Percentiles rank a stretch among this genome's conserved stretches.
Evolutionary conservation across 2,113 vertebrate species (phyloP).

Genomic region (Paratilapia polleni): DNA sequence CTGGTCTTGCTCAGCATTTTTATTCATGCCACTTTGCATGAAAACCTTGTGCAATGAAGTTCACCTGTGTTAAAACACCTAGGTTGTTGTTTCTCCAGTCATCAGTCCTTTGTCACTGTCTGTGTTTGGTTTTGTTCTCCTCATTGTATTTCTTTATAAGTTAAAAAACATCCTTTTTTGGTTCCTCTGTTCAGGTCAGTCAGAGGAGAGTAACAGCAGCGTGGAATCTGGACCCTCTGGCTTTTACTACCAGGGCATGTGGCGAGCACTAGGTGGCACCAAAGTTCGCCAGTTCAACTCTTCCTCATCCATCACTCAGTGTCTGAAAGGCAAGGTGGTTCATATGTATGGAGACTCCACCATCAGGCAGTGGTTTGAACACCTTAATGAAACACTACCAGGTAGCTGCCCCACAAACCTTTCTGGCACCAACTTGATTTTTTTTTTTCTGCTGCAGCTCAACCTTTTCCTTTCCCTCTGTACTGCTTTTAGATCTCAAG

Average conservation of each 20-base stretch:
- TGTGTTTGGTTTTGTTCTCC: too few relatives aligned
- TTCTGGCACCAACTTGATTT: not conserved
- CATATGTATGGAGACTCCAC: constrained; percentile 93
- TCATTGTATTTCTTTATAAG: too few relatives aligned
- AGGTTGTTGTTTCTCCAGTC: not conserved
- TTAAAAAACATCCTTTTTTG: constrained; percentile 50
- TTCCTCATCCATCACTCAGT: constrained; percentile 82
- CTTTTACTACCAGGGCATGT: constrained; percentile 86
- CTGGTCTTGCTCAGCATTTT: not conserved
- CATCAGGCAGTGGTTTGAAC: constrained; percentile 92
- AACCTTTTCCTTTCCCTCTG: constrained; percentile 1
- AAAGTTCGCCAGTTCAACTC: constrained; percentile 82
- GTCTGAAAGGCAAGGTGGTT: constrained; percentile 86
- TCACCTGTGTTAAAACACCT: not conserved
- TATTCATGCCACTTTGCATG: not conserved
- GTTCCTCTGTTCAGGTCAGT: constrained; percentile 34
- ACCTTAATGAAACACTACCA: constrained; percentile 84
- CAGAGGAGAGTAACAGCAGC: not conserved
- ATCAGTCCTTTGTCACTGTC: not conserved
- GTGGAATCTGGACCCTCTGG: constrained; percentile 78
- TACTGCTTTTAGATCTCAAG: constrained; percentile 82
- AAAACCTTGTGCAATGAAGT: not conserved
- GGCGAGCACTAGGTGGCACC: constrained; percentile 80
- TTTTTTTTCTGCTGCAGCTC: not conserved
- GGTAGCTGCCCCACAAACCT: constrained; percentile 67